Evolutionary conservation across 2,888 invertebrate genomes (phyloP), one percentile per base, ranked within the genome.

Genomic region (Hypercompe scribonia): DNA sequence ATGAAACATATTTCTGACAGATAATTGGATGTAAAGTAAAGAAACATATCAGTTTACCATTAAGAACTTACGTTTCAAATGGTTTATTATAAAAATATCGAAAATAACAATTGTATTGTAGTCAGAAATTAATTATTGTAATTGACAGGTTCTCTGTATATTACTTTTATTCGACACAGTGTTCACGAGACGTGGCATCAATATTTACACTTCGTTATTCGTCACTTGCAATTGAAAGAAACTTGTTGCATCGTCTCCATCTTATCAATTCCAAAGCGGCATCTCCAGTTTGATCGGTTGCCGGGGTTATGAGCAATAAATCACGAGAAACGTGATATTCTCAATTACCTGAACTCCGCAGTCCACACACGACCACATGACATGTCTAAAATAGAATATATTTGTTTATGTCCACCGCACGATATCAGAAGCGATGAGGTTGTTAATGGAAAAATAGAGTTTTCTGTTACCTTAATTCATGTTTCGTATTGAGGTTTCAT

Each of bases 261-360:
- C 93, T 94, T 95, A 95, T 90, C 94, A 94, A 94, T 94, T 94
- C 93, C 89, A 91, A 92, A 94, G 91, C 93, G 94, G 93, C 94
- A 93, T 91, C 89, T 86, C 88, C 85, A 85, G 88, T 91, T 92
- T 95, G 95, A 95, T 95, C 95, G 94, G 93, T 91, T 93, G 90
- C 88, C 87, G 89, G 87, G 84, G 86, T 87, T 87, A 86, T 86
- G 88, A 89, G 86, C 87, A 86, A 87, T 86, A 88, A 85, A 88
- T 89, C 86, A 89, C 83, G 82, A 76, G 79, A 81, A 86, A 87
- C 87, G 87, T 90, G 90, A 89, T 89, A 86, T 88, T 88, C 86
- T 86, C 88, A 80, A 84, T 83, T 83, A 84, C 71, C 74, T 79
- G 76, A 69, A 70, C 72, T 75, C 65, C 28, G 67, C 71, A 58